Evolutionary conservation across 2,888 invertebrate genomes (phyloP), one percentile per base, ranked within the genome.

Genomic region (Lordiphosa andalusiaca): DNA sequence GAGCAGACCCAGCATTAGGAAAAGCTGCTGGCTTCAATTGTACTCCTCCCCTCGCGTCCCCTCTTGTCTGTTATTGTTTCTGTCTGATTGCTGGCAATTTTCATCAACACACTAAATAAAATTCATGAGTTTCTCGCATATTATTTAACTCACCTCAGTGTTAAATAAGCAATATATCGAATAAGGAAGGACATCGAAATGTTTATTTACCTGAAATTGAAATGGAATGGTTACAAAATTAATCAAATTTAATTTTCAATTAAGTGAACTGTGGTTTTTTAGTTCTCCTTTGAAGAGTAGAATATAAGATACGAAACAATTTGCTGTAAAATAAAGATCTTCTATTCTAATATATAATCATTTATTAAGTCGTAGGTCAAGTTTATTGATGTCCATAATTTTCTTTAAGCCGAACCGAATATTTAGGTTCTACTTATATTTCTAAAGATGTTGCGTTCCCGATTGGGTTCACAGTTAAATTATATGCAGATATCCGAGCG

Each of bases 81-180:
- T 73, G 87, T 86, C 85, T 84, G 78, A 84, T 68, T 86, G 71
- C 65, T 81, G 60, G 60, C 69, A 69, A 67, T 86, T 78, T 73
- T 71, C 69, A 70, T 73, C 80, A 74, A 47, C 65, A 63, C 66
- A 67, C 67, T 62, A 62, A 71, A 75, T 73, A 69, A 71, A 67
- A 59, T 67, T 69, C n/a, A 69, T 64, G 42, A 21, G 41, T 38
- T 53, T 47, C 36, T 56, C 53, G 64, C 53, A 69, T 68, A 63
- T 76, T 67, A 61, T 72, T 68, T 64, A 57, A 55, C 69, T 74
- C 69, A 30, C 50, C 55, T 61, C 37, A 25, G 39, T 30, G 53
- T 63, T 55, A 59, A 58, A 56, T 64, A 69, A 62, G 48, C 59
- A 60, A 51, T 39, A 52, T 44, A 54, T 60, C 51, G 55, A 69